Conservation (phyloP, 2,113 vertebrate species). For the Odobenus rosmarus region DNA sequence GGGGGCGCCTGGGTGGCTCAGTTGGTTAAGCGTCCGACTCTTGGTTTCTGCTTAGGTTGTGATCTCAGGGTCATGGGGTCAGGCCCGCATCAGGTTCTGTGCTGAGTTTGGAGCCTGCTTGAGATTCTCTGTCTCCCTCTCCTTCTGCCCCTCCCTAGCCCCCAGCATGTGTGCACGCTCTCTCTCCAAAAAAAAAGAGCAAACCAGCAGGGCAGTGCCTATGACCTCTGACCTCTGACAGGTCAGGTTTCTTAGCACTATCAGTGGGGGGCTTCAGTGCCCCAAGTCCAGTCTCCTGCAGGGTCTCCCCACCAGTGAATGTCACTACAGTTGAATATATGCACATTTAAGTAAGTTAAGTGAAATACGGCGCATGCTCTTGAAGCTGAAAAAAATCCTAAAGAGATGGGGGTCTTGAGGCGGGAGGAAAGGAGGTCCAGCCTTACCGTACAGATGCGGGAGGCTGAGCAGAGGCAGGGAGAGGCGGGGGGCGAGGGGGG, state of each 20-base stretch:
- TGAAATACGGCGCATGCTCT: background rate
- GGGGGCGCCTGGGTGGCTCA: background rate
- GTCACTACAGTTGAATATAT: background rate
- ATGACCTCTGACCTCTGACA: too few species aligned
- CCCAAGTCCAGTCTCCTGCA: background rate
- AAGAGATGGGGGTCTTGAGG: background rate
- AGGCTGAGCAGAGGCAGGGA: background rate
- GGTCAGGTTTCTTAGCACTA: background rate
- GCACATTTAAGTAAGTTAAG: background rate
- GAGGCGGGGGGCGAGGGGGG: rapidly evolving
- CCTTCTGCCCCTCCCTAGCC: background rate
- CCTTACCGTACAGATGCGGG: background rate
- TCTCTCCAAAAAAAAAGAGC: background rate
- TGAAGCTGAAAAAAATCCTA: background rate
- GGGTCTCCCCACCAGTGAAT: background rate
- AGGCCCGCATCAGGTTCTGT: background rate
- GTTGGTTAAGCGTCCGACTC: background rate
- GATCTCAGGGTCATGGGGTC: background rate
- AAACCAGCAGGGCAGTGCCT: background rate
- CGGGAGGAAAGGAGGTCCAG: background rate
- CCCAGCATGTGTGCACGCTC: background rate
- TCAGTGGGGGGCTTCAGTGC: background rate
- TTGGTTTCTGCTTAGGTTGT: background rate
- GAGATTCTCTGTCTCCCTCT: background rate
- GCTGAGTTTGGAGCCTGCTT: background rate